Evolutionary conservation across 2,888 invertebrate species (phyloP).

Genomic region (Thymelicus lineola): DNA sequence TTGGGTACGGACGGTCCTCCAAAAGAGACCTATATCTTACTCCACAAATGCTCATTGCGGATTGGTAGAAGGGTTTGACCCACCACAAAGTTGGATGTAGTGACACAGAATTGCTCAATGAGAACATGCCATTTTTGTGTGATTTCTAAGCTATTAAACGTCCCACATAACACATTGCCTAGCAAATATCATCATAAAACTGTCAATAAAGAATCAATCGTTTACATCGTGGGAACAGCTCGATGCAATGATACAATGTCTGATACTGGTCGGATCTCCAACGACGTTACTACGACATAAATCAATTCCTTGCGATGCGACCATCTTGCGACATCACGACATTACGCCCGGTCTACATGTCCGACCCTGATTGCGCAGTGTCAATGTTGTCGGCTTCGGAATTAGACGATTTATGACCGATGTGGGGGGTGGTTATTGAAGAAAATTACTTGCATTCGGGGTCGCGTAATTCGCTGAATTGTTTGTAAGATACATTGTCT

Average conservation of each 20-base stretch:
- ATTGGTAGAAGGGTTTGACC: too few relatives aligned
- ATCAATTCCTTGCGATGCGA: constrained; percentile 42
- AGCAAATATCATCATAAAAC: not conserved
- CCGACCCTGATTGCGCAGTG: constrained; percentile 3
- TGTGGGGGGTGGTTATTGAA: constrained; percentile 2
- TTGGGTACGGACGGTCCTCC: too few relatives aligned
- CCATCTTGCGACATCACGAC: constrained; percentile 9
- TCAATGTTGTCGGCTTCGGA: constrained; percentile 11
- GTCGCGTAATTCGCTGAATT: too few relatives aligned
- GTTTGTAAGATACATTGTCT: too few relatives aligned
- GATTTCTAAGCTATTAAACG: too few relatives aligned
- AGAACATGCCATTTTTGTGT: too few relatives aligned
- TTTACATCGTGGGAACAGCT: constrained; percentile 34
- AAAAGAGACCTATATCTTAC: too few relatives aligned
- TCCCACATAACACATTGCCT: too few relatives aligned
- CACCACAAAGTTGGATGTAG: too few relatives aligned
- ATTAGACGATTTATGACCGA: constrained; percentile 14
- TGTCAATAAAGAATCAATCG: constrained; percentile 25
- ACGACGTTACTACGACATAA: constrained; percentile 38
- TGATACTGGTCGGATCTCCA: constrained; percentile 31
- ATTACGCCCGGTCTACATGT: not conserved
- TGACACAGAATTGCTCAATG: too few relatives aligned
- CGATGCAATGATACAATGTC: not conserved
- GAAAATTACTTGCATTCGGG: too few relatives aligned
- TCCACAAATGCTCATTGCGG: too few relatives aligned